Conservation (phyloP, 1,140 invertebrate species). For the Hyles vespertilio region DNA sequence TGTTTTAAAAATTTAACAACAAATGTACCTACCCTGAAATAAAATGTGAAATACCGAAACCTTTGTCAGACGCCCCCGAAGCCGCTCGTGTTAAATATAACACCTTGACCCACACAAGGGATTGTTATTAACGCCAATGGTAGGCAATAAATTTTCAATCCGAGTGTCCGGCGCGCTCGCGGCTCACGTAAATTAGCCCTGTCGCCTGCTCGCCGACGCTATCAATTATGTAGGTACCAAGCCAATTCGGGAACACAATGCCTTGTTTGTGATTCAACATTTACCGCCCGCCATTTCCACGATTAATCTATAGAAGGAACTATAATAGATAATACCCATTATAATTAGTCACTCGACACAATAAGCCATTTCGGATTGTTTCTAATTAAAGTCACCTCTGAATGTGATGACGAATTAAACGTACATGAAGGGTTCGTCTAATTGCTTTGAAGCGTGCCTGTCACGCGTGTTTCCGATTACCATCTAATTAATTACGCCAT, state of each 20-base stretch:
- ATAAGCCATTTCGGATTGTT: too few relatives aligned
- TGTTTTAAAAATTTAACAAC: too few relatives aligned
- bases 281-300: conserved; percentile 25
- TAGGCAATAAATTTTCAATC: conserved; percentile 48
- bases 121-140: conserved; percentile 38
- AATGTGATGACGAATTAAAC: not conserved
- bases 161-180: conserved; percentile 24
- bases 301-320: conserved; percentile 15
- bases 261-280: conserved; percentile 39
- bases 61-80: too few relatives aligned
- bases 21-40: too few relatives aligned
- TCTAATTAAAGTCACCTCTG: too few relatives aligned
- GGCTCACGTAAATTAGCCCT: conserved; percentile 45
- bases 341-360: too few relatives aligned
- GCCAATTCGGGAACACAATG: conserved; percentile 32
- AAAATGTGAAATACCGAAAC: too few relatives aligned
- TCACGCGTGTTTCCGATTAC: too few relatives aligned
- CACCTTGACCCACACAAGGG: conserved; percentile 22
- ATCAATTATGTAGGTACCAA: conserved; percentile 56
- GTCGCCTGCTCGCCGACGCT: conserved; percentile 29
- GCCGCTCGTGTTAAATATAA: conserved; percentile 15
- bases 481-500: too few relatives aligned
- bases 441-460: too few relatives aligned
- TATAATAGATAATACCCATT: conserved; percentile 6
- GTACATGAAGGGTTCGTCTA: too few relatives aligned